These are phyloP conservation scores for Lathamus discolor DNA, from an alignment of 2,113 vertebrate species.

Conservation along the genomic window DNA sequence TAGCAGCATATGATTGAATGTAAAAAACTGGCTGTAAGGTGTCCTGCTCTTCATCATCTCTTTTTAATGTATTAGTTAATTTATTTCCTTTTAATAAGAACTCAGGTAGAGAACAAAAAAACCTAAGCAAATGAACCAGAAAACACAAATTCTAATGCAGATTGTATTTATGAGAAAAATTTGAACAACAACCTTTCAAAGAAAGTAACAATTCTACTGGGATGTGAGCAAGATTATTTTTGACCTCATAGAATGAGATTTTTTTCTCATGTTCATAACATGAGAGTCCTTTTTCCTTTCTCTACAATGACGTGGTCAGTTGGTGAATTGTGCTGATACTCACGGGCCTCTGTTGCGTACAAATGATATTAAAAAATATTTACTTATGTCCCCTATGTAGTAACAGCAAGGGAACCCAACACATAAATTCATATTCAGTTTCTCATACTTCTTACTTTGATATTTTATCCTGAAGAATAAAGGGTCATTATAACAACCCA, in stretches of 20 bases:
- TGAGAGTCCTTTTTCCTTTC: background rate
- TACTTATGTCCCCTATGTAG: background rate
- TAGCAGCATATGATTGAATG: background rate
- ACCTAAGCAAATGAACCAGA: background rate
- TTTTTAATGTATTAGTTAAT: background rate
- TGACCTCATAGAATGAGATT: background rate
- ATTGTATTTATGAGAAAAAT: background rate
- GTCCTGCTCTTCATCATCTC: background rate
- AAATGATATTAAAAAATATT: background rate
- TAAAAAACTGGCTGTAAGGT: background rate
- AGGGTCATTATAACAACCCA: background rate
- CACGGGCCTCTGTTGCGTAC: background rate
- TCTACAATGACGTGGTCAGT: background rate
- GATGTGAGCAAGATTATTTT: background rate
- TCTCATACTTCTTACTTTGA: background rate
- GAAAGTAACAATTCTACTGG: background rate
- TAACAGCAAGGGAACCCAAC: background rate
- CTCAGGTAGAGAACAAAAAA: background rate
- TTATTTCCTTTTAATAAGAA: background rate
- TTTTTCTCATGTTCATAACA: background rate
- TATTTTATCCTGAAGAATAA: background rate
- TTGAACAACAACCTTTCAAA: background rate
- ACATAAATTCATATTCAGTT: background rate
- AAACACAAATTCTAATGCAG: background rate
- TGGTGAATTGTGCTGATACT: background rate